Conservation (phyloP, 2,113 vertebrate genomes). For the Alethe castanea region DNA sequence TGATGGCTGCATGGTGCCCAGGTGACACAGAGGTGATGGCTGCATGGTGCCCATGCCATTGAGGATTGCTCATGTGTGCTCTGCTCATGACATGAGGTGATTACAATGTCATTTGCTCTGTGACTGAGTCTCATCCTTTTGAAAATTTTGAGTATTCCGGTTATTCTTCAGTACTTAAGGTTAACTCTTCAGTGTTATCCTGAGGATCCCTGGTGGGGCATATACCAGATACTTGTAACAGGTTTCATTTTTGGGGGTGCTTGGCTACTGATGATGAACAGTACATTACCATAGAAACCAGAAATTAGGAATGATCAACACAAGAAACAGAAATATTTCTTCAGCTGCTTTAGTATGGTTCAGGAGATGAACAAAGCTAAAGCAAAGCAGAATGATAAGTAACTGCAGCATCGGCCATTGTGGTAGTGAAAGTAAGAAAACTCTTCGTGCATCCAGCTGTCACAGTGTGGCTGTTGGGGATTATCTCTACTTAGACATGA, state of each 20-base stretch:
- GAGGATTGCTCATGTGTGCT: rapidly evolving
- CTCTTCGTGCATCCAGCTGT: background rate
- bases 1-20: background rate
- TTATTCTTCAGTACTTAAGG: background rate
- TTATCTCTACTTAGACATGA: background rate
- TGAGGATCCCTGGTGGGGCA: background rate
- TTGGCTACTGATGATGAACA: background rate
- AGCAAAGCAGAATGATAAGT: background rate
- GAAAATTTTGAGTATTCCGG: background rate
- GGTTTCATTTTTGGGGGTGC: background rate
- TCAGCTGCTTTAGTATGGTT: background rate
- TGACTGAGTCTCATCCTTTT: background rate
- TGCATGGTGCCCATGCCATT: rapidly evolving
- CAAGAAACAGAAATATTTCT: background rate
- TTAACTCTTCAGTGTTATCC: background rate
- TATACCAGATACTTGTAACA: rapidly evolving
- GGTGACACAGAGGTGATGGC: background rate
- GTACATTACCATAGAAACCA: background rate
- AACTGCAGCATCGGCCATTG: background rate
- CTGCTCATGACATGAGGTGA: rapidly evolving
- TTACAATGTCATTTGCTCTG: background rate
- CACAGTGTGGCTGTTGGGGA: rapidly evolving
- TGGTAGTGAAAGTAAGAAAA: background rate
- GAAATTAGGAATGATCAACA: background rate
- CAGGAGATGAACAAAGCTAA: background rate